Conservation (phyloP, 2,888 invertebrate species). For the Octonoba sinensis region DNA sequence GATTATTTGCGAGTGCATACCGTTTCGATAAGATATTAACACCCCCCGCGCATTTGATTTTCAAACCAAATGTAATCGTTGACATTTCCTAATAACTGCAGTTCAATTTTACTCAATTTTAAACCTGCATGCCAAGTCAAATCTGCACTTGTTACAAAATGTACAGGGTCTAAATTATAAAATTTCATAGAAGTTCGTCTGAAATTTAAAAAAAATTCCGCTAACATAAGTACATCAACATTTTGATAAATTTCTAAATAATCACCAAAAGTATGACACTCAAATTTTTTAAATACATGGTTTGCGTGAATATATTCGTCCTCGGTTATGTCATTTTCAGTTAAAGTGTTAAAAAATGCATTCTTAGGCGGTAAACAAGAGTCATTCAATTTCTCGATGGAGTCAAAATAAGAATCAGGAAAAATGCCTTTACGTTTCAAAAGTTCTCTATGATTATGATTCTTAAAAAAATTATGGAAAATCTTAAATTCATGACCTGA, state of each 20-base stretch:
- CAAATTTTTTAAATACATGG: constrained; percentile 1
- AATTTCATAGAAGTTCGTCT: background rate
- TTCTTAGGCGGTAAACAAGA: constrained; percentile 7
- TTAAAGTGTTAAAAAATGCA: constrained; percentile 16
- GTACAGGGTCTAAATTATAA: constrained; percentile 3
- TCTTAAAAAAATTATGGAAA: background rate
- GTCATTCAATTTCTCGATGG: constrained; percentile 2
- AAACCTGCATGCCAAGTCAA: constrained; percentile 69
- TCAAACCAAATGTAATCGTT: constrained; percentile 67
- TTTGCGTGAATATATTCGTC: constrained; percentile 16
- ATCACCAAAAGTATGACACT: constrained; percentile 12
- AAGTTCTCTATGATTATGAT: background rate
- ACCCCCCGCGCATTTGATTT: constrained; percentile 65
- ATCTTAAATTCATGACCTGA: constrained; percentile 8
- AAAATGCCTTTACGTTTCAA: constrained; percentile 24
- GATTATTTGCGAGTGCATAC: constrained; percentile 32
- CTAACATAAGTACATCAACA: constrained; percentile 3
- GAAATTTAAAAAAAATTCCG: constrained; percentile 22
- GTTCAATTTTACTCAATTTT: constrained; percentile 66
- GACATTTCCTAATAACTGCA: constrained; percentile 67
- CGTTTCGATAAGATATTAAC: constrained; percentile 21
- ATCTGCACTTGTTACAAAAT: constrained; percentile 8
- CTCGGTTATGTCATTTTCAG: background rate
- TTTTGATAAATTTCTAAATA: constrained; percentile 22
- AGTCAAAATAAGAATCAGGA: constrained; percentile 23